Evolutionary conservation across 92 coral and sea anemone genomes (phyloP), one percentile per base, ranked within the genome.

Genomic region (Pocillopora meandrina): DNA sequence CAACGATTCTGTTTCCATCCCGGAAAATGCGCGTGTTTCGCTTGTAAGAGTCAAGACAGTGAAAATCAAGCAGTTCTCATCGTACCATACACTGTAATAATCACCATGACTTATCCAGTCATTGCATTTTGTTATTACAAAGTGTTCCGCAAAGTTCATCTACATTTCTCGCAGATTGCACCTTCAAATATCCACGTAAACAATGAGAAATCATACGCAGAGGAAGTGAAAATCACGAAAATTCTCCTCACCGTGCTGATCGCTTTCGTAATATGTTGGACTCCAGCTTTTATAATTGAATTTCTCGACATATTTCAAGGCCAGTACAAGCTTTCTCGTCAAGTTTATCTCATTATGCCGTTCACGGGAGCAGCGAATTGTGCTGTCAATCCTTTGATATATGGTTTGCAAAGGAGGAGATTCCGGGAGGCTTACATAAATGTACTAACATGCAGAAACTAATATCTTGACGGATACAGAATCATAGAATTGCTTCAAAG

Each of bases 341-440:
- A 61, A 8, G 82, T 77, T 35, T 62, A 77, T 71, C 71, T 77
- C 5, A 47, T 77, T 4, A 16, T 61, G 71, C 59, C 82, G 11
- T 77, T 14, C 17, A 17, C 56, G 19, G 69, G 70, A 8, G 82
- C 70, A 35, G 71, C 70, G n/a, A 77, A 35, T 77, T 35, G 71
- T 17, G 82, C 82, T 9, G 13, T 77, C 26, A 77, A 77, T n/a
- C 71, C 82, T 21, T 3, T 77, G 10, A 77, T 77, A 19, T 77
- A 77, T 71, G 71, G 82, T 6, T 49, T 62, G 35, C 62, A 34
- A 57, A 56, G 36, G n/a, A 77, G 63, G 17, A 56, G 58, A 1
- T 77, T 77, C 42, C 69, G 82, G 34, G 71, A 77, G 6, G 67
- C 82, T 61, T 77, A 61, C 58, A 77, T 42, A 23, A 77, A 62